Evolutionary conservation across 2,113 vertebrate genomes (phyloP).

Genomic region (Scomber scombrus): DNA sequence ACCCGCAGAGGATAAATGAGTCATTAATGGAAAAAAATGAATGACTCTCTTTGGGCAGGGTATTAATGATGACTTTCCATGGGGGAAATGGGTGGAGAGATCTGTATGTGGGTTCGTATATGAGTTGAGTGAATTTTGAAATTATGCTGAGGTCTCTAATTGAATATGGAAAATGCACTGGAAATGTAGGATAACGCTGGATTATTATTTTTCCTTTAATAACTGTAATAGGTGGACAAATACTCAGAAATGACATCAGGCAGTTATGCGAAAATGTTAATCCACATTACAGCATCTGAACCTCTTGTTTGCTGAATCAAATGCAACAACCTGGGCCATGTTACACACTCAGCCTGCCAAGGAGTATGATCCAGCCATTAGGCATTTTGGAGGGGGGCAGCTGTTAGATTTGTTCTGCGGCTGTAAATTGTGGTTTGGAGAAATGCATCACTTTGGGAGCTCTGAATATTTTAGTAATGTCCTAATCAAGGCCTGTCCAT

Average conservation of each 20-base stretch:
- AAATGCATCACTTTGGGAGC: constrained; percentile 74
- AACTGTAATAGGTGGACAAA: constrained; percentile 34
- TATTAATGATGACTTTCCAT: constrained; percentile 41
- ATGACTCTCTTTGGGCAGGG: constrained; percentile 47
- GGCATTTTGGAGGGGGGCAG: constrained; percentile 72
- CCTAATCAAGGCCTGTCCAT: constrained; percentile 75
- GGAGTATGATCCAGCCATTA: constrained; percentile 65
- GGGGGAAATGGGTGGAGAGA: constrained; percentile 48
- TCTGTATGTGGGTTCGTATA: constrained; percentile 35
- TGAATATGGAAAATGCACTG: constrained; percentile 39
- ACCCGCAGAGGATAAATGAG: constrained; percentile 61
- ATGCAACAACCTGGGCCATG: constrained; percentile 66
- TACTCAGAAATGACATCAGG: constrained; percentile 45
- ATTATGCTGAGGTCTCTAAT: constrained; percentile 26
- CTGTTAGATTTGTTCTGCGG: constrained; percentile 76
- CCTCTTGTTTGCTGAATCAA: constrained; percentile 49
- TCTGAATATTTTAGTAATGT: constrained; percentile 73
- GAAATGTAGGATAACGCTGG: not conserved
- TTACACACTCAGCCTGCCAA: constrained; percentile 59
- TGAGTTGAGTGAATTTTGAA: constrained; percentile 45
- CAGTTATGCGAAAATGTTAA: constrained; percentile 1
- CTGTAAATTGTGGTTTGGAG: constrained; percentile 74
- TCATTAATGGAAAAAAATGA: constrained; percentile 60
- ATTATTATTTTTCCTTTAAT: constrained; percentile 18
- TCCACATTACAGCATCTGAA: constrained; percentile 9